Evolutionary conservation across 2,113 vertebrate species (phyloP).

Genomic region (Mirza zaza): DNA sequence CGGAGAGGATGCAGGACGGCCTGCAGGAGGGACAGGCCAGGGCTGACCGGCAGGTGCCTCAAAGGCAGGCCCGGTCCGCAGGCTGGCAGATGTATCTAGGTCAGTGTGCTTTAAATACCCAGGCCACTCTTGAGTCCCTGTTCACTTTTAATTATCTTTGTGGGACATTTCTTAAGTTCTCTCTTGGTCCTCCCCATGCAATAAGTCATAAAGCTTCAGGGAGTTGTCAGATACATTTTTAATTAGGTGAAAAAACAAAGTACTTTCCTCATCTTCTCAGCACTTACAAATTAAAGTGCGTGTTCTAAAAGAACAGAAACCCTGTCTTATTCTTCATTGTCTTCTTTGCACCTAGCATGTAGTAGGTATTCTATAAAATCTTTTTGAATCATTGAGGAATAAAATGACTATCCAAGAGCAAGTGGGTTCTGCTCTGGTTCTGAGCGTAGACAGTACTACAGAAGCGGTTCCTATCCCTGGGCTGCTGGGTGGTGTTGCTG

Average conservation of each 20-base stretch:
- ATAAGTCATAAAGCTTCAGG: not conserved
- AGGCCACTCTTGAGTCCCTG: not conserved
- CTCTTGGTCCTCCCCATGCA: not conserved
- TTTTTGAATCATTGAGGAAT: not conserved
- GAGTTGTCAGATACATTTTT: not conserved
- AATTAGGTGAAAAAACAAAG: not conserved
- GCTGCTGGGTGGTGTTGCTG: too few relatives aligned
- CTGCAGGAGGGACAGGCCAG: fast-evolving
- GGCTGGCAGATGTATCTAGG: not conserved
- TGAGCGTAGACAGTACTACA: not conserved
- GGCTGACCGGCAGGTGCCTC: not conserved
- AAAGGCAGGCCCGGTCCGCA: not conserved
- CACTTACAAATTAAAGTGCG: not conserved
- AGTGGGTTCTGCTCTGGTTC: not conserved
- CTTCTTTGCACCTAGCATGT: not conserved
- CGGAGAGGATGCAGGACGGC: too few relatives aligned
- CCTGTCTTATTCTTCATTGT: not conserved
- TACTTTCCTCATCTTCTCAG: not conserved
- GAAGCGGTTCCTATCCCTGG: not conserved
- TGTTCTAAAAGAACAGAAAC: not conserved
- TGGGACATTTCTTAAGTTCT: not conserved
- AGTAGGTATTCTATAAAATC: not conserved
- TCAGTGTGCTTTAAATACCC: not conserved
- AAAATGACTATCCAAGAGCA: not conserved
- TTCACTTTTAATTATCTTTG: not conserved